Evolutionary conservation across 2,113 vertebrate genomes (phyloP).

Genomic region (Cyphotilapia sp.): DNA sequence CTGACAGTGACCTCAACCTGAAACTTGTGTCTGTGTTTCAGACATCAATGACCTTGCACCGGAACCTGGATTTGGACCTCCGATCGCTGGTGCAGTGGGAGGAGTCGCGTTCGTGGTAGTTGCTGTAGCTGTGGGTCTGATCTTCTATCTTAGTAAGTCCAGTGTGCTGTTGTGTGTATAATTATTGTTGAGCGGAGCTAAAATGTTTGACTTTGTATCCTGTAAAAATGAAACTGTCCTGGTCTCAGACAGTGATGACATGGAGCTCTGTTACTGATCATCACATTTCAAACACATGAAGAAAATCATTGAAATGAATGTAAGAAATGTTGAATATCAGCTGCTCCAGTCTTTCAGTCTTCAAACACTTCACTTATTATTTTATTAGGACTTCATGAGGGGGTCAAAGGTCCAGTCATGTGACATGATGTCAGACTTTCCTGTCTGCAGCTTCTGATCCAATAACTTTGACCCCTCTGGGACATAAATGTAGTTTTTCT

Average conservation of each 20-base stretch:
- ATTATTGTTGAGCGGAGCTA: rapidly evolving
- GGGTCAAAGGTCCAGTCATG: not conserved
- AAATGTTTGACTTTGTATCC: not conserved
- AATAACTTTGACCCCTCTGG: not conserved
- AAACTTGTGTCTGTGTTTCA: not conserved
- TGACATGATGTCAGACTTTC: not conserved
- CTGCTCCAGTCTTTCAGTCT: not conserved
- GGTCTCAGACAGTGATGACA: not conserved
- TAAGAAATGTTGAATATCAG: not conserved
- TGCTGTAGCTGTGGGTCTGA: rapidly evolving
- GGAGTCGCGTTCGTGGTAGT: not conserved
- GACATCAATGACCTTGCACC: rapidly evolving
- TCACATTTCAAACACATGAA: not conserved
- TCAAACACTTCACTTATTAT: too few relatives aligned
- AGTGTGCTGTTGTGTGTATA: not conserved
- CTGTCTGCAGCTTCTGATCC: not conserved
- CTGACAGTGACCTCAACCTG: not conserved
- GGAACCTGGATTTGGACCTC: rapidly evolving
- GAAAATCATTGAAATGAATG: not conserved
- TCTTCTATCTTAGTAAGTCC: rapidly evolving
- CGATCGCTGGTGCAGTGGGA: rapidly evolving
- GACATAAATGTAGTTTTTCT: too few relatives aligned
- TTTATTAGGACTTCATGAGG: not conserved
- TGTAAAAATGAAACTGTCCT: not conserved
- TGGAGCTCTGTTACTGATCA: not conserved